phyloP scores from a whole-genome alignment of 2,113 vertebrate genomes.

The Gopherus evgoodei region DNA sequence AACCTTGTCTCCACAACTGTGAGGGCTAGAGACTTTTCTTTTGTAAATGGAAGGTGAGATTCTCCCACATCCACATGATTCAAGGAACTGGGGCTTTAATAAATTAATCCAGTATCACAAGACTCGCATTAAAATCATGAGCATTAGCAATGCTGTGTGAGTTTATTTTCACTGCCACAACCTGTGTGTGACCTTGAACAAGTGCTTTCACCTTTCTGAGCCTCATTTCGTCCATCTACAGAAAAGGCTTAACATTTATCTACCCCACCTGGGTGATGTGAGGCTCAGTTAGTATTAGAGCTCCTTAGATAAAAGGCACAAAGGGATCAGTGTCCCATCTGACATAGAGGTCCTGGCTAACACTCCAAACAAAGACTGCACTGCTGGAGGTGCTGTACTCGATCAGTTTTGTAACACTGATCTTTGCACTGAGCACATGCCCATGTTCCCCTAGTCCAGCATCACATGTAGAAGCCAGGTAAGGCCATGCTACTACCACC shows the following conservation, averaged over 20 bases:
- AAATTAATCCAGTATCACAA: not conserved
- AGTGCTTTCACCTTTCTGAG: not conserved
- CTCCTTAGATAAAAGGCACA: not conserved
- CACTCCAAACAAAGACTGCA: fast-evolving
- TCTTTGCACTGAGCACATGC: not conserved
- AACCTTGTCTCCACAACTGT: not conserved
- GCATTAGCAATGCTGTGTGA: not conserved
- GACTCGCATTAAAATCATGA: not conserved
- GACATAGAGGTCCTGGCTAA: not conserved
- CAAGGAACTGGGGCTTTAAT: not conserved
- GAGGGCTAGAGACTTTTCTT: not conserved
- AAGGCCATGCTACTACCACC: not conserved
- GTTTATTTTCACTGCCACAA: not conserved
- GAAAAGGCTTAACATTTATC: not conserved
- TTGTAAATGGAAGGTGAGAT: not conserved
- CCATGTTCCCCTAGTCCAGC: not conserved
- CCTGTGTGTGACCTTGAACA: not conserved
- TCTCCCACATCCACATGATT: not conserved
- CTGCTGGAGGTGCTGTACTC: not conserved
- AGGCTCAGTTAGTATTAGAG: fast-evolving
- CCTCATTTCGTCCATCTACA: not conserved
- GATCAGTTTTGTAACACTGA: not conserved
- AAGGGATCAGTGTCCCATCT: fast-evolving
- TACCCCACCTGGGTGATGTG: not conserved
- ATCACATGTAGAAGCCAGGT: fast-evolving